Base-by-base conservation (phyloP, 2,113 vertebrate genomes). In the Clarias gariepinus region DNA sequence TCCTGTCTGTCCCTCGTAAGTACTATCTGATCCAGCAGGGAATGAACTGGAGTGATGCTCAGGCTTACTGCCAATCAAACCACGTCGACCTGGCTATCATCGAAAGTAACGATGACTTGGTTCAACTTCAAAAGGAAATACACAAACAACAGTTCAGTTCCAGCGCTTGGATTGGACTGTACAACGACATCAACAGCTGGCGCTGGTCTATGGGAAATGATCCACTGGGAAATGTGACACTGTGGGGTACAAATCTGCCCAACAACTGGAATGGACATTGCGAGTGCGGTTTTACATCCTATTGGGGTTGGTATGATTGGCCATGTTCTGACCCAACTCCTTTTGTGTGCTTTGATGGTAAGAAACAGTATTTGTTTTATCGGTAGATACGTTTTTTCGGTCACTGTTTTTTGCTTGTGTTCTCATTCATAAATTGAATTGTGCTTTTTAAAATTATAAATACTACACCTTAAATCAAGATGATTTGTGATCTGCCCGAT, bases 301-400 rank as follows among this genome's bases (percentile, higher is more conserved):
- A 0, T 41, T 41, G 7, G 4, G 7, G 7, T 41, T 41, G 41
- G 41, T 4, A 6, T 41, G 41, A 41, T 41, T 41, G 41, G 4
- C 4, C 41, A 6, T 41, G 41, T 41, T 41, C 41, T 41, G 41
- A 41, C 41, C 41, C 41, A 41, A 16, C 28, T 18, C 1, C 66
- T 69, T 41, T 69, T 18, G 6, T 69, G 66, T 69, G 66, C 66
- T 69, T 69, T 69, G 66, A 69, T 69, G 66, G 66, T 69, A 30
- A 30, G 66, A n/a, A n/a, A n/a, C n/a, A n/a, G n/a, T n/a, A n/a
- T n/a, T n/a, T n/a, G n/a, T n/a, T n/a, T n/a, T n/a, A n/a, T n/a
- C n/a, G n/a, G n/a, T n/a, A n/a, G n/a, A n/a, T n/a, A n/a, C n/a
- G n/a, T n/a, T n/a, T n/a, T n/a, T n/a, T n/a, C n/a, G n/a, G n/a